These are phyloP conservation scores for Cantharis lateralis DNA, from an alignment of 2,888 invertebrate genomes.

Conservation along the genomic window DNA sequence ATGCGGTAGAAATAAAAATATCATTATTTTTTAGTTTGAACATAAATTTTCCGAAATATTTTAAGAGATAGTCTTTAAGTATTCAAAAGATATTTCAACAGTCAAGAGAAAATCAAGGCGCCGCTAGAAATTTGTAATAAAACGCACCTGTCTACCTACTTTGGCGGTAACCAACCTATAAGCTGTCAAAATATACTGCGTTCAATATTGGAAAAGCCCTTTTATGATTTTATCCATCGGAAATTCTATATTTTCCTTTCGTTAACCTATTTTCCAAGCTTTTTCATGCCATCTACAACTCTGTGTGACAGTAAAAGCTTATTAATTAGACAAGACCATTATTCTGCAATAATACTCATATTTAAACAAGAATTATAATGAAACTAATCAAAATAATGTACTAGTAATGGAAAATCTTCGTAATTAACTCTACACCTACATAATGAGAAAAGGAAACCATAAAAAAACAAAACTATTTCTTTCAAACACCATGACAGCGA, in stretches of 20 bases:
- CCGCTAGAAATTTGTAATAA: conserved; percentile 39
- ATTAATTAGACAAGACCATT: background rate
- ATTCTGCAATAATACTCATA: background rate
- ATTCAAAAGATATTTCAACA: conserved; percentile 21
- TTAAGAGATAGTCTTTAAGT: conserved; percentile 11
- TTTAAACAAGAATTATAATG: background rate
- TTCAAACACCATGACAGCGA: background rate
- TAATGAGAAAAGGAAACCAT: background rate
- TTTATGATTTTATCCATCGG: conserved; percentile 38
- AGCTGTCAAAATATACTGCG: conserved; percentile 43
- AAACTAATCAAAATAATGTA: background rate
- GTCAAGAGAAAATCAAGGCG: conserved; percentile 28
- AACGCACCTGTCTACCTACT: conserved; percentile 46
- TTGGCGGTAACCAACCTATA: conserved; percentile 45
- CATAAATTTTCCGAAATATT: conserved; percentile 5
- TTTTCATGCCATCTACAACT: conserved; percentile 1
- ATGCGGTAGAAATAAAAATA: background rate
- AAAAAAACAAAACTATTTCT: background rate
- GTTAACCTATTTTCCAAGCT: conserved; percentile 5
- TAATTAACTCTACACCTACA: background rate
- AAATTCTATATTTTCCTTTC: conserved; percentile 19
- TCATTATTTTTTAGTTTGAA: conserved; percentile 7
- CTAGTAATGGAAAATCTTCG: background rate
- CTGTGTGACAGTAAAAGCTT: background rate
- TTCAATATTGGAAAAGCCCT: conserved; percentile 37